phyloP scores from a whole-genome alignment of 2,797 vertebrate genomes.

The Enteromius afrohamiltoni region DNA sequence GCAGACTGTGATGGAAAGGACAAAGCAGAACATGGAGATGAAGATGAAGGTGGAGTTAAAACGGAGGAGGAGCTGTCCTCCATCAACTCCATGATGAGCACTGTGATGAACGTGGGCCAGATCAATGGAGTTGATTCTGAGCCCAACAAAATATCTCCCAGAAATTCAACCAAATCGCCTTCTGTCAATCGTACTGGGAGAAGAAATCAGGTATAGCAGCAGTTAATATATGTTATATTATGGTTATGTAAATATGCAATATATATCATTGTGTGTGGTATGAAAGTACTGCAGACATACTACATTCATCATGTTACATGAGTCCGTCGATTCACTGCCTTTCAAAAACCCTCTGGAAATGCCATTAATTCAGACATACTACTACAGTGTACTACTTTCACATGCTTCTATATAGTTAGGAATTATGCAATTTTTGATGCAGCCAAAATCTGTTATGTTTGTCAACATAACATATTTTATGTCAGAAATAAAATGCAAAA shows the following conservation, averaged over 20 bases:
- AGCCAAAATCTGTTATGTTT: background rate
- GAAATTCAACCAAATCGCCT: constrained; percentile 75
- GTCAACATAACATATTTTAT: background rate
- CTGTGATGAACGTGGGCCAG: constrained; percentile 82
- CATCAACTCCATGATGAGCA: constrained; percentile 91
- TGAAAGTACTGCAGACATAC: background rate
- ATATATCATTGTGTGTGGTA: background rate
- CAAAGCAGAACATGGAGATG: constrained; percentile 36
- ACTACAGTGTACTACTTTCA: background rate
- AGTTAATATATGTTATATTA: background rate
- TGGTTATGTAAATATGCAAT: background rate
- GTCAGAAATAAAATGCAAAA: background rate
- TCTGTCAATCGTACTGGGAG: constrained; percentile 69
- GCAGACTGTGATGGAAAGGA: constrained; percentile 13
- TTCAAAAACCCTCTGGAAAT: too few relatives aligned
- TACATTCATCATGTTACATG: background rate
- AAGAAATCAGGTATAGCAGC: constrained; percentile 79
- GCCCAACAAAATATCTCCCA: constrained; percentile 54
- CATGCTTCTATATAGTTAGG: background rate
- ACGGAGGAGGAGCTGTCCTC: constrained; percentile 77
- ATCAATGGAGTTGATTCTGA: constrained; percentile 74
- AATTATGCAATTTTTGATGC: background rate
- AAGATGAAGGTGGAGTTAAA: constrained; percentile 39
- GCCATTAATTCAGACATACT: background rate
- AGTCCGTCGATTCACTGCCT: background rate